A percentile compares a stretch with the other conserved stretches of the same genome.
Conservation (phyloP, 2,888 invertebrate genomes). For the Cistogaster globosa region DNA sequence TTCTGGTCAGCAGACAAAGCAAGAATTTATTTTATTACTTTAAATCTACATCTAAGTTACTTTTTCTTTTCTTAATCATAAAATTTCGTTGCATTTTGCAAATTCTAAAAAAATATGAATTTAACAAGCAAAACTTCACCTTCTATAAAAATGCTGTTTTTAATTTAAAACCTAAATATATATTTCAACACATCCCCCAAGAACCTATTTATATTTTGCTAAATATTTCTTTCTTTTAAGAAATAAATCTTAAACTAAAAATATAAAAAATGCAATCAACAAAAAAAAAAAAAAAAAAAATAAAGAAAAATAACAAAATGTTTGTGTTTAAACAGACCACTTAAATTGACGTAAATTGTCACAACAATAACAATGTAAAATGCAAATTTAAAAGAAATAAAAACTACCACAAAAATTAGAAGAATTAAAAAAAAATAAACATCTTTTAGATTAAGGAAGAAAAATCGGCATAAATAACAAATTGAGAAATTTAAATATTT, state of each 20-base stretch:
- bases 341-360: slow-evolving; percentile 72
- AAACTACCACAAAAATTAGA: slow-evolving; percentile 23
- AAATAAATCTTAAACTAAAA: slow-evolving; percentile 10
- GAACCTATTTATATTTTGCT: neutral
- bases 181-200: neutral
- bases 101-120: no score
- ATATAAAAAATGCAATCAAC: slow-evolving; percentile 13
- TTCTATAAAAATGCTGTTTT: no score
- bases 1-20: no score
- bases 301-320: slow-evolving; percentile 7
- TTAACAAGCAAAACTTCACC: no score
- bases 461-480: slow-evolving; percentile 50
- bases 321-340: slow-evolving; percentile 53
- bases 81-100: neutral
- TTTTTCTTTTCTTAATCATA: no score
- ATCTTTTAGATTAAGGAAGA: slow-evolving; percentile 14
- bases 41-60: no score
- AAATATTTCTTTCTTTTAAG: neutral
- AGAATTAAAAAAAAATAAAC: slow-evolving; percentile 18
- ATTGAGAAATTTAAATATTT: slow-evolving; percentile 60
- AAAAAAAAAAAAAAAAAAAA: slow-evolving; percentile 6
- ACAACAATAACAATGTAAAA: slow-evolving; percentile 55
- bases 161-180: no score
- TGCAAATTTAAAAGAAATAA: slow-evolving; percentile 44
- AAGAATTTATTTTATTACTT: no score